Evolutionary conservation across 2,888 invertebrate genomes (phyloP).

Genomic region (Thymelicus lineola): DNA sequence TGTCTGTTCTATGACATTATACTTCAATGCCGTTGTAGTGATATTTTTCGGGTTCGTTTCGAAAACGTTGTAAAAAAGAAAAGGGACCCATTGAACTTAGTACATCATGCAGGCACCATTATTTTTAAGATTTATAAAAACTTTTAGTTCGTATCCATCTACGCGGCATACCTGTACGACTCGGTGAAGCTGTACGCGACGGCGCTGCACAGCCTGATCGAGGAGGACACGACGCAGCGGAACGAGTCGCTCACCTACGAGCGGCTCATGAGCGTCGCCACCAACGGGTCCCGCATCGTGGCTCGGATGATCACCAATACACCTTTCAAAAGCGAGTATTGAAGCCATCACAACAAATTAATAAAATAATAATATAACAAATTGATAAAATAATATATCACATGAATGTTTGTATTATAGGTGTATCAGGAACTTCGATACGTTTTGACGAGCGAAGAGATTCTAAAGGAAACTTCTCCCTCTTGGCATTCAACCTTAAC

Average conservation of each 20-base stretch:
- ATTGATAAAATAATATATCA: too few species aligned
- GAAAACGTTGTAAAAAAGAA: too few species aligned
- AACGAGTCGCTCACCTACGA: conserved; percentile 83
- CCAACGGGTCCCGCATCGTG: conserved; percentile 95
- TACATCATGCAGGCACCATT: too few species aligned
- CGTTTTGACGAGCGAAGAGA: conserved; percentile 96
- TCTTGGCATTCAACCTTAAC: conserved; percentile 89
- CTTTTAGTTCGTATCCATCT: conserved; percentile 93
- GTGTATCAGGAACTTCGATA: conserved; percentile 97
- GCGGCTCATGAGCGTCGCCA: conserved; percentile 88
- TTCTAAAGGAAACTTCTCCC: conserved; percentile 98
- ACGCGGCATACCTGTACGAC: conserved; percentile 97
- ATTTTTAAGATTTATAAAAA: too few species aligned
- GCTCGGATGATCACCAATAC: conserved; percentile 93
- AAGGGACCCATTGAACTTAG: too few species aligned
- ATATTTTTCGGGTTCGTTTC: too few species aligned
- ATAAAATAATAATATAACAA: too few species aligned
- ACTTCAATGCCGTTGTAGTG: too few species aligned
- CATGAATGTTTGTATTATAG: conserved; percentile 71
- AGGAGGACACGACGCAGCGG: conserved; percentile 71
- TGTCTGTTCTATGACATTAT: too few species aligned
- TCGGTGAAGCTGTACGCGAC: conserved; percentile 96
- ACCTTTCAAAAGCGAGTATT: conserved; percentile 93
- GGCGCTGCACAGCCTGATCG: conserved; percentile 91
- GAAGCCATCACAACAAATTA: too few species aligned